A percentile compares a stretch with the other conserved stretches of the same genome.
phyloP scores from a whole-genome alignment of 1,140 invertebrate species.

The Cotesia vestalis region DNA sequence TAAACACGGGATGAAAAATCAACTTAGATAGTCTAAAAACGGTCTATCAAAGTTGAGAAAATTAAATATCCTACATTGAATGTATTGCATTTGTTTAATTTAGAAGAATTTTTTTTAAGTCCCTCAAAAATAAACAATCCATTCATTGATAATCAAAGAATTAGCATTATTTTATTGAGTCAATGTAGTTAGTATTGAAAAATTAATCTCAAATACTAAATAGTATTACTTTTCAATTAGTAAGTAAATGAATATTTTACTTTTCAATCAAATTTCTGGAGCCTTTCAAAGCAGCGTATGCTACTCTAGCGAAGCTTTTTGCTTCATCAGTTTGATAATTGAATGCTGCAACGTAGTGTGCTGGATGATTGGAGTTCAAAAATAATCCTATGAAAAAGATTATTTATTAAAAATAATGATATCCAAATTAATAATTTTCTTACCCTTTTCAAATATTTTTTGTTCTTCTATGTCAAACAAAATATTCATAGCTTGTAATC shows the following conservation, averaged over 20 bases:
- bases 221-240: too few species aligned
- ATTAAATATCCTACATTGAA: too few species aligned
- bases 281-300: conserved; percentile 75
- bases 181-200: too few species aligned
- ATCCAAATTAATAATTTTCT: background rate
- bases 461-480: conserved; percentile 74
- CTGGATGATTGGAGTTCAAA: conserved; percentile 71
- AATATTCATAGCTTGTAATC: conserved; percentile 73
- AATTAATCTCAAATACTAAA: too few species aligned
- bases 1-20: too few species aligned
- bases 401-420: conserved; percentile 1
- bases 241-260: conserved; percentile 35
- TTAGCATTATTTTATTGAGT: too few species aligned
- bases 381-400: conserved; percentile 29
- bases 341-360: conserved; percentile 77
- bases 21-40: too few species aligned
- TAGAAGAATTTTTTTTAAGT: too few species aligned
- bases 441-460: conserved; percentile 66
- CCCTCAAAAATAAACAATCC: too few species aligned
- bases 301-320: conserved; percentile 71
- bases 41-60: too few species aligned
- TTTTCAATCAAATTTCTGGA: conserved; percentile 44
- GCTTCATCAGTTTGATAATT: conserved; percentile 75
- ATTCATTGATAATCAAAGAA: too few species aligned
- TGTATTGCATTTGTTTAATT: too few species aligned